Percentiles rank a stretch among this genome's conserved stretches.
Conservation (phyloP, 2,888 invertebrate species). For the Limnephilus rhombicus region DNA sequence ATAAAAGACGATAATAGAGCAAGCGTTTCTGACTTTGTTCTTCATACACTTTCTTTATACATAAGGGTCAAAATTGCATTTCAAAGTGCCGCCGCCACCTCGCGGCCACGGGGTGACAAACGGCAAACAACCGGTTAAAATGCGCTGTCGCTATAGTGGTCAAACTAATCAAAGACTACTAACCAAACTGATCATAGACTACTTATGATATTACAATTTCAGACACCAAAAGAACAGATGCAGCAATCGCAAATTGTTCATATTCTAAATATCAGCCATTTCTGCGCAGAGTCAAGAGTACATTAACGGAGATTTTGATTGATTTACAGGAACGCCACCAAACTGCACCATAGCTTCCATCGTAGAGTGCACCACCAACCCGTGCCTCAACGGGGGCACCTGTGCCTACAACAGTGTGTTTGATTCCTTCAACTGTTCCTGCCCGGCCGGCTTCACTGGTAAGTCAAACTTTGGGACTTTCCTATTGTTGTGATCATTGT, state of each 20-base stretch:
- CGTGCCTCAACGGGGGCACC: slow-evolving; percentile 87
- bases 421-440: slow-evolving; percentile 83
- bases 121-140: no score
- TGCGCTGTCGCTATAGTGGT: no score
- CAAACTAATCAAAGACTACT: no score
- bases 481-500: neutral
- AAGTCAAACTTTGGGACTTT: slow-evolving; percentile 66
- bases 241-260: neutral
- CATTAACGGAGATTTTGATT: neutral
- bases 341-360: slow-evolving; percentile 72
- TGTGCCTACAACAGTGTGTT: slow-evolving; percentile 78
- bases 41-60: no score
- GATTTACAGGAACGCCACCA: slow-evolving; percentile 67
- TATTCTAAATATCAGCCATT: neutral
- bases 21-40: no score
- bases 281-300: neutral
- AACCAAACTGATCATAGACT: no score
- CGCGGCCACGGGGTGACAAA: no score
- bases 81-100: no score
- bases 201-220: neutral
- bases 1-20: no score
- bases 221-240: neutral
- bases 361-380: slow-evolving; percentile 81
- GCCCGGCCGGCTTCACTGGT: slow-evolving; percentile 85
- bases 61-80: no score